Evolutionary conservation across 1,140 invertebrate species (phyloP).

Genomic region (Bursaphelenchus mucronatus): DNA sequence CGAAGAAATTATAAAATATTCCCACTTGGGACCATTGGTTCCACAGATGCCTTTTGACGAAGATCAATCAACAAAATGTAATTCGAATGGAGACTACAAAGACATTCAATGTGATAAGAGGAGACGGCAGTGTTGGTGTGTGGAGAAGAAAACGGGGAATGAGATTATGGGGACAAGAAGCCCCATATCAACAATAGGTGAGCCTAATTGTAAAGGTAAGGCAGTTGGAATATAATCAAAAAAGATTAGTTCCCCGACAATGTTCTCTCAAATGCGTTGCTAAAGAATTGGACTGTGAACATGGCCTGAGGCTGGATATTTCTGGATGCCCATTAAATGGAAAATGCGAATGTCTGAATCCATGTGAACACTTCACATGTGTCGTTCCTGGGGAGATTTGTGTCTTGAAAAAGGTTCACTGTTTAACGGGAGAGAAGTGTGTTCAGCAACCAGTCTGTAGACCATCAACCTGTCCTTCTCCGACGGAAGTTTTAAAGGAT

Average conservation of each 20-base stretch:
- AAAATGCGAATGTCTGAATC: constrained; percentile 42
- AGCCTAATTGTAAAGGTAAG: constrained; percentile 31
- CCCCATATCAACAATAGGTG: constrained; percentile 16
- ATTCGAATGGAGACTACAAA: constrained; percentile 31
- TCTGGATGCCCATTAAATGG: constrained; percentile 49
- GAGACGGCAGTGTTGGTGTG: constrained; percentile 49
- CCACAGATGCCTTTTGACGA: neutral
- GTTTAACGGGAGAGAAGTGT: constrained; percentile 12
- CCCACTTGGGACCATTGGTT: too few species aligned
- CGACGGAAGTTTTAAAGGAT: constrained; percentile 9
- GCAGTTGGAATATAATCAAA: constrained; percentile 6
- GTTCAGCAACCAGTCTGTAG: constrained; percentile 16
- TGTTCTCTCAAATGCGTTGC: constrained; percentile 32
- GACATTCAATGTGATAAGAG: constrained; percentile 35
- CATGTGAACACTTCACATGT: constrained; percentile 48
- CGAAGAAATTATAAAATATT: constrained; percentile 8
- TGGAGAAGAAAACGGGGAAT: constrained; percentile 34
- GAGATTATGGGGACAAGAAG: constrained; percentile 39
- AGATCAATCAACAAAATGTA: neutral
- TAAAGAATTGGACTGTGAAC: constrained; percentile 27
- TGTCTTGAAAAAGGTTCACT: constrained; percentile 38
- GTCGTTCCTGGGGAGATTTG: constrained; percentile 40
- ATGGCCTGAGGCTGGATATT: constrained; percentile 43
- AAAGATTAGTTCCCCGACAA: constrained; percentile 27
- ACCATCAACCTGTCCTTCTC: constrained; percentile 28